Base-by-base conservation (phyloP, 2,797 vertebrate genomes). In the Sebastes matsubarae region DNA sequence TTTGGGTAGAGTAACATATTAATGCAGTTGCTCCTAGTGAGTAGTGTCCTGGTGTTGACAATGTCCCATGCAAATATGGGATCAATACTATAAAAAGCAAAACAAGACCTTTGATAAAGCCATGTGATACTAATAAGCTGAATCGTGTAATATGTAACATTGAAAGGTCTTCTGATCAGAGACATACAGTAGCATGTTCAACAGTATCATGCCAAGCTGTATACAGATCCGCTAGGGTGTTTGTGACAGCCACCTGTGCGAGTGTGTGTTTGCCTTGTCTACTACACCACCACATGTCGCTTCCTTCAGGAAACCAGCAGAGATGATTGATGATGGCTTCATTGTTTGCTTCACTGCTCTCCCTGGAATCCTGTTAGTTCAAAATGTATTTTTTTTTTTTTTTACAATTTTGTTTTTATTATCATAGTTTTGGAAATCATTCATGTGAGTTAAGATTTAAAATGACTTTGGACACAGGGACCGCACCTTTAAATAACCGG, bases 301-400 rank as follows among this genome's bases (percentile, higher is more conserved):
- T 96, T 96, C 92, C 93, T 94, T 75, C 83, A 91, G 96, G 96
- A 96, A 96, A 91, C 75, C 87, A 75, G 89, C 77, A 75, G 79
- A 89, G 90, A 93, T 94, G 94, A 95, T 93, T 93, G 90, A 95
- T 92, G 89, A 92, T 86, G 75, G 73, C 89, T 94, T 95, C 90
- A 95, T 94, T 95, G 88, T 93, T 94, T 92, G 89, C 91, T 82
- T 90, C 91, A 89, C 89, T 68, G 82, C 86, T 88, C 72, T 57
- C 55, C 72, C 66, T 74, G 22, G 78, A 81, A 38, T 55, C 88
- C 82, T 87, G 91, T 95, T 95, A 92, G 90, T 92, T 93, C 76
- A 88, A 93, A n/a, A 2, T 36, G 7, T 32, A 9, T 46, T 63
- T 54, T 52, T n/a, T 18, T 20, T 8, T 30, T 29, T n/a, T 6